Evolutionary conservation across 2,888 invertebrate species (phyloP), one percentile per base, ranked within the genome.

Genomic region (Cheilosia vulpina): DNA sequence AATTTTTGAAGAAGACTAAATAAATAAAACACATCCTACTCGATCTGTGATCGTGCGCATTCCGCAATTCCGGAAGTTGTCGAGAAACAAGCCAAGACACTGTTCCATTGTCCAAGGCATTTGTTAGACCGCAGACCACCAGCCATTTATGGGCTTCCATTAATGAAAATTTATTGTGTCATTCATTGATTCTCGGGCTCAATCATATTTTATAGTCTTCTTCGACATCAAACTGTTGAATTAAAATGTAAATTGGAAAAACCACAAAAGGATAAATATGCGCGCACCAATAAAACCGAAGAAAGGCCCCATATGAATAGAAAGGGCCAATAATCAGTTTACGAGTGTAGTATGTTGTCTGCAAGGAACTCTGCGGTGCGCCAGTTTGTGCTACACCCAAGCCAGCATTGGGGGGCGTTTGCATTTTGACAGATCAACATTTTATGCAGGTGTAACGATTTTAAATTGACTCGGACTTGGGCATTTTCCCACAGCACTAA

Each of bases 21-120:
- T 21, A 76, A 72, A n/a, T 11, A 34, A 38, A 38, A 38, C 4
- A 66, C 47, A 34, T 60, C 43, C 41, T 63, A 57, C 60, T 34
- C 72, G 17, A 17, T 47, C n/a, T 17, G 27, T 27, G 34, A 27
- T 78, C 55, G 31, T 60, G 53, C 68, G 58, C 63, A 73, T 57
- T 63, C 69, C 58, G 79, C 65, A 75, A 84, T 79, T 84, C 83
- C 83, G 83, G 83, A 84, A 84, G 83, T 84, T 79, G 68, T 63
- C 27, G 38, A 38, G 45, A 66, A 45, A 19, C 62, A 66, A 68
- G 58, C 45, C 31, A 50, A 57, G 68, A 73, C 55, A 72, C 63
- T 68, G 65, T 57, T 65, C 69, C 69, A 75, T 84, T 84, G 84
- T 80, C 58, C 65, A 62, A 60, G 55, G 9, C 53, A 65, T 69